Percentiles rank a stretch among this genome's conserved stretches.
Conservation (phyloP, 2,888 invertebrate species). For the Tenthredo distinguenda region DNA sequence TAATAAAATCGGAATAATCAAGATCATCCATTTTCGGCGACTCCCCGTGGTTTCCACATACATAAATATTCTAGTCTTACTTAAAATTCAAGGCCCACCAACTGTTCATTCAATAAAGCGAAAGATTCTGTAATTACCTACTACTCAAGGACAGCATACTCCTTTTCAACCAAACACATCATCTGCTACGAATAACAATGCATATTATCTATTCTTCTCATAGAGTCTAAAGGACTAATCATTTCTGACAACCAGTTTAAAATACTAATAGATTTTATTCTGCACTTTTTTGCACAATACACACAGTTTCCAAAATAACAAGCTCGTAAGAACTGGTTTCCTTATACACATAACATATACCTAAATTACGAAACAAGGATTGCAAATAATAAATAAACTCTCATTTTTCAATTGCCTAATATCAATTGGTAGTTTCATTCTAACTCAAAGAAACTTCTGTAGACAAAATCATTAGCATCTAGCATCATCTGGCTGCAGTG, state of each 20-base stretch:
- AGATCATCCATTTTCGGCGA: constrained; percentile 15
- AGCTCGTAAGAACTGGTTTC: background rate
- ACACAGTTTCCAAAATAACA: background rate
- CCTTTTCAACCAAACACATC: background rate
- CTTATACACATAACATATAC: background rate
- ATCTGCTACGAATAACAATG: background rate
- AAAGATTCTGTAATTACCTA: constrained; percentile 36
- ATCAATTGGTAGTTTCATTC: constrained; percentile 34
- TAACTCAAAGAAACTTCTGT: constrained; percentile 39
- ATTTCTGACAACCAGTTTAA: background rate
- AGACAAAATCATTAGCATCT: background rate
- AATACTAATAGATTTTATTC: background rate
- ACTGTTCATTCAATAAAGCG: constrained; percentile 41
- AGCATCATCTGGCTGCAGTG: constrained; percentile 10
- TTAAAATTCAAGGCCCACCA: constrained; percentile 39
- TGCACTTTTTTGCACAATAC: background rate
- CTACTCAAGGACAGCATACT: constrained; percentile 28
- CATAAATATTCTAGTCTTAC: constrained; percentile 19
- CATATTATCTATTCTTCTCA: constrained; percentile 5
- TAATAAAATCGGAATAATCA: background rate
- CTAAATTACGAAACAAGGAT: background rate
- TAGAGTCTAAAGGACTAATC: background rate
- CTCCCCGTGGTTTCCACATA: constrained; percentile 24
- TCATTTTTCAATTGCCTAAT: background rate
- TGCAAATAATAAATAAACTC: background rate